Evolutionary conservation across 2,113 vertebrate species (phyloP).

Genomic region (Ranitomeya imitator): DNA sequence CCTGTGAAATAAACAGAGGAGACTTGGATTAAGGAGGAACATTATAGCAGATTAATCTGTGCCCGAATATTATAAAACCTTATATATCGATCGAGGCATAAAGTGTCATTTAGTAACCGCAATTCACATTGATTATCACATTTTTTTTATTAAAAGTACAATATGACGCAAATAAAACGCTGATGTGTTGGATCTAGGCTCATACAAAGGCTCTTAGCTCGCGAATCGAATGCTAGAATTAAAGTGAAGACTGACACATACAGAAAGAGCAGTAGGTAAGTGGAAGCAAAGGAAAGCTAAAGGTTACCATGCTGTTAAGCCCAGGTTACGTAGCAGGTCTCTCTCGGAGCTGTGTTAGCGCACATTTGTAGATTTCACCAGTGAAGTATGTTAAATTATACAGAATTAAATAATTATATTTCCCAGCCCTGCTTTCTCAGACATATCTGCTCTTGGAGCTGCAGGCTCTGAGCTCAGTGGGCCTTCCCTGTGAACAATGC

Average conservation of each 20-base stretch:
- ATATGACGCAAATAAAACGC: background rate
- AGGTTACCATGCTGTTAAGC: background rate
- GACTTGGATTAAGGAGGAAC: background rate
- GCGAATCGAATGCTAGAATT: background rate
- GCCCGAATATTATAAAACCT: background rate
- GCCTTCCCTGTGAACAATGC: too few relatives aligned
- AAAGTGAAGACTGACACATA: background rate
- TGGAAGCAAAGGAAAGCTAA: too few relatives aligned
- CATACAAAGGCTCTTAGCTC: background rate
- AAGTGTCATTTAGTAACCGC: background rate
- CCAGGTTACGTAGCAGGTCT: background rate
- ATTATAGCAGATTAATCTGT: background rate
- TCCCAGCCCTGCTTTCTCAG: too few relatives aligned
- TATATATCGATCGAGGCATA: background rate
- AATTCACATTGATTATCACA: background rate
- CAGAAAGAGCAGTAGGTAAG: too few relatives aligned
- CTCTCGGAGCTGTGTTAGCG: background rate
- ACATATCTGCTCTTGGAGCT: too few relatives aligned
- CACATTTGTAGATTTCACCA: too few relatives aligned
- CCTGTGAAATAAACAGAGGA: background rate
- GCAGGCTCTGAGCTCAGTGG: too few relatives aligned
- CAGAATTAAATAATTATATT: too few relatives aligned
- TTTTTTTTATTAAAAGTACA: background rate
- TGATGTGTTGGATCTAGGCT: too few relatives aligned
- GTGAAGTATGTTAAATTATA: too few relatives aligned